Evolutionary conservation across 2,888 invertebrate genomes (phyloP), one percentile per base, ranked within the genome.

Genomic region (Hoplodrina ambigua): DNA sequence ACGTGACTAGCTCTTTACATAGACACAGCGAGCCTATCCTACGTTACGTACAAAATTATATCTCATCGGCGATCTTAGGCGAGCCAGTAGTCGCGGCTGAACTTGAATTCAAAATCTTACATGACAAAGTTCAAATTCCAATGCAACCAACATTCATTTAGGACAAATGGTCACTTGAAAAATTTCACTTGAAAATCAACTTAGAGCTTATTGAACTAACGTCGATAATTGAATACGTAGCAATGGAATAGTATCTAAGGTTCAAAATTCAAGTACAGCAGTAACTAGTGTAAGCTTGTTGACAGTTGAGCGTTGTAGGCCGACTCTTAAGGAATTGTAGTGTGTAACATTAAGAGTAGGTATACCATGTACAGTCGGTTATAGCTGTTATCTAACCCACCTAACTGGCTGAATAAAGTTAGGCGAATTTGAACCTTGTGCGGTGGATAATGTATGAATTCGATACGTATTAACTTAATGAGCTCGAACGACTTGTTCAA

Each of bases 1-100:
- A 86, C 78, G 68, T 85, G 88, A 89, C 87, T 88, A 88, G 89
- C 82, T 86, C 83, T 80, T 86, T 85, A 87, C 81, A 80, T 60
- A 58, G 59, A 69, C 72, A 85, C 71, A 81, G 5, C 11, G 72
- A 68, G 81, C 65, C 10, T 62, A 63, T 20, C 49, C 57, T 58
- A 63, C 13, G n/a, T 17, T 64, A 65, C 66, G 37, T 73, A 59
- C 57, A 61, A 61, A 60, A 75, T 72, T 57, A 78, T 55, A 70
- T 57, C 13, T 44, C 25, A 19, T 61, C 65, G 52, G 62, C 77
- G 15, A 11, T 20, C 19, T 71, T 66, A 74, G 56, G 67, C 75
- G 50, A 75, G 15, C 62, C 25, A 19, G 17, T 41, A 55, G 19
- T 30, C n/a, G 6, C 53, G 10, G 15, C 20, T 56, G 20, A 10